Percentiles rank a stretch among this genome's conserved stretches.
phyloP scores from a whole-genome alignment of 2,888 invertebrate species.

The Ypsolopha sequella region DNA sequence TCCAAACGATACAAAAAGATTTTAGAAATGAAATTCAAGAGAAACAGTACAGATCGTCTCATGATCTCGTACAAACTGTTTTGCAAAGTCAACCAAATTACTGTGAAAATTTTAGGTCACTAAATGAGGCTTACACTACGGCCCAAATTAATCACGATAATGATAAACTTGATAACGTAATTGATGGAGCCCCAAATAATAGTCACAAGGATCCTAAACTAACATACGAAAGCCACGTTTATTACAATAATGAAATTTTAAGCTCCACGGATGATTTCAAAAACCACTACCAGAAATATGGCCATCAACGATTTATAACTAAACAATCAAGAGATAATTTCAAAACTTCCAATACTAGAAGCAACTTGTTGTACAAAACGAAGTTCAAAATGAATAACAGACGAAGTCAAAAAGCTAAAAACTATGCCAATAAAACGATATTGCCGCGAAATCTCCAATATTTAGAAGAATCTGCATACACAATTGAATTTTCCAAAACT shows the following conservation, averaged over 20 bases:
- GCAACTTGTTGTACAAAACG: background rate
- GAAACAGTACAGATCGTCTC: slow-evolving; percentile 24
- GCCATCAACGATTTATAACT: slow-evolving; percentile 19
- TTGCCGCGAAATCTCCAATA: slow-evolving; percentile 3
- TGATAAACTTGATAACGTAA: too few relatives aligned
- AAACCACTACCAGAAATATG: slow-evolving; percentile 4
- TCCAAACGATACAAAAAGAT: background rate
- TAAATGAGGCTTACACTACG: too few relatives aligned
- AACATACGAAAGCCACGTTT: slow-evolving; percentile 36
- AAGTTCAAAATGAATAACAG: slow-evolving; percentile 8
- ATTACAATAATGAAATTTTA: slow-evolving; percentile 10
- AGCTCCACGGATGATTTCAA: too few relatives aligned
- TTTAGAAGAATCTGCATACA: slow-evolving; percentile 17
- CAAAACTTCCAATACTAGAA: background rate
- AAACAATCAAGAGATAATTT: slow-evolving; percentile 31
- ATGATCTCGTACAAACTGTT: slow-evolving; percentile 41
- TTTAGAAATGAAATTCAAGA: background rate
- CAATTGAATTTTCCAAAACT: slow-evolving; percentile 22
- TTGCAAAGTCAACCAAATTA: slow-evolving; percentile 17
- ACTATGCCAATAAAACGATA: background rate
- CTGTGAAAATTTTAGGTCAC: too few relatives aligned
- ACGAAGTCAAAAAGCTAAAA: slow-evolving; percentile 6
- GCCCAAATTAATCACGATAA: too few relatives aligned
- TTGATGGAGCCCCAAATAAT: too few relatives aligned
- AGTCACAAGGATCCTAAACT: slow-evolving; percentile 10